Base-by-base conservation (phyloP, 2,113 vertebrate species). In the Cynopterus brachyotis region DNA sequence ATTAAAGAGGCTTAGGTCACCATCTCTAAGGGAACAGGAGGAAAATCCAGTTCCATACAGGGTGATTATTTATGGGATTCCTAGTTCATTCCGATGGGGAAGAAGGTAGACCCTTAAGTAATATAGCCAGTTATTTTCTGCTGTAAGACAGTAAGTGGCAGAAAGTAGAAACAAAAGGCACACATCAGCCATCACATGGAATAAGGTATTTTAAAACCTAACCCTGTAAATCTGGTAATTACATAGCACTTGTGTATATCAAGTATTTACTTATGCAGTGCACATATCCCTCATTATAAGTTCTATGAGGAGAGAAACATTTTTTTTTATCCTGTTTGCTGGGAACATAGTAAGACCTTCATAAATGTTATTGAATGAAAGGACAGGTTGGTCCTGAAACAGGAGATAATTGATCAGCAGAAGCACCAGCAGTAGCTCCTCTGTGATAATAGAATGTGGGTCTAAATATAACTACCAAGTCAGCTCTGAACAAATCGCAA, bases 191-290 rank as follows among this genome's bases (percentile, higher is more conserved):
- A 55, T 62, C 12, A 42, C 32, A 78, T 24, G 37, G 37, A 79
- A 73, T 50, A 67, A 85, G 20, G 0, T 17, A 50, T 50, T 91
- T 79, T 79, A 75, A 85, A 83, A 35, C 0, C 26, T 64, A 50
- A 66, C 75, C n/a, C 35, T 2, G 47, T 47, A 45, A 85, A 78
- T 80, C 28, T 75, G 15, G 37, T 79, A 73, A 83, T 60, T 81
- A n/a, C 7, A 2, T 3, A 47, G 17, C 3, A 26, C 8, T 66
- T 40, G 59, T 0, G 1, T 59, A 40, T 32, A 26, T 32, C 32
- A 84, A 86, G 32, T 67, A 20, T 75, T 75, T 59, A 60, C 11
- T 82, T 13, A 59, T 75, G 55, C 83, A 26, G 20, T 64, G 1
- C 42, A 24, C 60, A 86, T 15, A 17, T 15, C 9, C 4, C 13